Conservation (phyloP, 2,113 vertebrate genomes). For the Canis aureus region DNA sequence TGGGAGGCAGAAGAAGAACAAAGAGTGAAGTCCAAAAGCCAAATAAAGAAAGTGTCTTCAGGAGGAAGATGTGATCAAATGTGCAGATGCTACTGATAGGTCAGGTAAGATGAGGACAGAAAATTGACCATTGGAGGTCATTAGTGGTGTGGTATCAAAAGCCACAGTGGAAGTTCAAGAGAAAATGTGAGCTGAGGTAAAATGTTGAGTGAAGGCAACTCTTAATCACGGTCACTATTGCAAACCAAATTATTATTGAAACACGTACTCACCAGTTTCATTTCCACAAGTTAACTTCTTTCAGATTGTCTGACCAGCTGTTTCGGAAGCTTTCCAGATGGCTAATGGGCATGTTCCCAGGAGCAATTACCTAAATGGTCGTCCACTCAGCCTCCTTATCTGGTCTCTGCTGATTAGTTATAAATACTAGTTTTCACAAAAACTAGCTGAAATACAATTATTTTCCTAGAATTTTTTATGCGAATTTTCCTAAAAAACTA, state of each 20-base stretch:
- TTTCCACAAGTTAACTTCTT: conserved; percentile 59
- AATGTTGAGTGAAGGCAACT: conserved; percentile 45
- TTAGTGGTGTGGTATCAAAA: not conserved
- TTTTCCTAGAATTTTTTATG: not conserved
- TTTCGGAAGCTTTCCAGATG: conserved; percentile 57
- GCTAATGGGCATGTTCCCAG: not conserved
- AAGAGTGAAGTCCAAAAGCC: not conserved
- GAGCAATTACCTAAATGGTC: conserved; percentile 45
- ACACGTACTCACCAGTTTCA: not conserved
- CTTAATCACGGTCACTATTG: not conserved
- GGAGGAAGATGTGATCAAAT: not conserved
- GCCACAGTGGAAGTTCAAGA: not conserved
- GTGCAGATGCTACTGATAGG: too few relatives aligned
- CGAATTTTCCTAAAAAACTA: not conserved
- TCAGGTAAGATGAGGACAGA: not conserved
- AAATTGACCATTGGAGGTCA: not conserved
- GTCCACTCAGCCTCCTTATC: conserved; percentile 14
- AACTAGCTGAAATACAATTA: conserved; percentile 2
- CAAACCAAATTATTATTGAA: conserved; percentile 23
- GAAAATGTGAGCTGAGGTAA: conserved; percentile 7
- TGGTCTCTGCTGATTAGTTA: conserved; percentile 29
- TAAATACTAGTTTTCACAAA: conserved; percentile 52
- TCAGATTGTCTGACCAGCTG: conserved; percentile 55
- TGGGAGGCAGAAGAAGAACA: not conserved
- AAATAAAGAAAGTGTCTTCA: not conserved